A percentile compares a stretch with the other conserved stretches of the same genome.
These are phyloP conservation scores for Acheta domesticus DNA, from an alignment of 2,888 invertebrate genomes.

Conservation along the genomic window DNA sequence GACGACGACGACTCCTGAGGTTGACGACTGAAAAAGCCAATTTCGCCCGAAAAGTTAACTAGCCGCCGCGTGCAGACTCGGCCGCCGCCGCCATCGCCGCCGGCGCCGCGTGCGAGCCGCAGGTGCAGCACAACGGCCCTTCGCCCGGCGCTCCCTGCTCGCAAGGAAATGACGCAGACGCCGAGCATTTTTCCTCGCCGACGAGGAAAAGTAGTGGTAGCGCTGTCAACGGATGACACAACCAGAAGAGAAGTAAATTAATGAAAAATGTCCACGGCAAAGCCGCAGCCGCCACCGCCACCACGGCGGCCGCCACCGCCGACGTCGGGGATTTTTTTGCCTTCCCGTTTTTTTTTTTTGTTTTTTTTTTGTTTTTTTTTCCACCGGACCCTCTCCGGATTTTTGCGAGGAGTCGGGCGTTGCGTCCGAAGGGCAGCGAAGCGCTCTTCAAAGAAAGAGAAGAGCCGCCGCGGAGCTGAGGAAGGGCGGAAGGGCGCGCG, in stretches of 20 bases:
- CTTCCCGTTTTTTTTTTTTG: background rate
- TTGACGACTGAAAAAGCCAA: conserved; percentile 9
- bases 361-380: conserved; percentile 22
- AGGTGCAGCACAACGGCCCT: background rate
- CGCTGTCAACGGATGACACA: conserved; percentile 33
- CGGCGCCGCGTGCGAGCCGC: background rate
- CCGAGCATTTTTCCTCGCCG: background rate
- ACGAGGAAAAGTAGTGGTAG: background rate
- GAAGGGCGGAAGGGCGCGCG: background rate
- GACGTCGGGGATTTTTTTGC: no score
- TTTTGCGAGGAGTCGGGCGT: background rate
- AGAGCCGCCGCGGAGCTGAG: background rate
- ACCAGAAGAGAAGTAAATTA: conserved; percentile 35
- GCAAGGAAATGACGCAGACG: conserved; percentile 9
- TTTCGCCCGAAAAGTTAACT: background rate
- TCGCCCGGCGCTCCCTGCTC: background rate
- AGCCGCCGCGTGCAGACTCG: background rate
- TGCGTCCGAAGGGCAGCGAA: background rate
- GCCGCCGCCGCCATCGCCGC: background rate
- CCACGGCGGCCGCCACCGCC: no score
- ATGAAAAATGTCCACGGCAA: conserved; percentile 34
- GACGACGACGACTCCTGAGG: background rate
- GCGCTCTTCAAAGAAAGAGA: conserved; percentile 18
- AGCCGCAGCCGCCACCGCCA: conserved; percentile 22
- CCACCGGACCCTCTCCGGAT: background rate